A percentile compares a stretch with the other conserved stretches of the same genome.
Conservation (phyloP, 2,888 invertebrate species). For the Nemotelus pantherinus region DNA sequence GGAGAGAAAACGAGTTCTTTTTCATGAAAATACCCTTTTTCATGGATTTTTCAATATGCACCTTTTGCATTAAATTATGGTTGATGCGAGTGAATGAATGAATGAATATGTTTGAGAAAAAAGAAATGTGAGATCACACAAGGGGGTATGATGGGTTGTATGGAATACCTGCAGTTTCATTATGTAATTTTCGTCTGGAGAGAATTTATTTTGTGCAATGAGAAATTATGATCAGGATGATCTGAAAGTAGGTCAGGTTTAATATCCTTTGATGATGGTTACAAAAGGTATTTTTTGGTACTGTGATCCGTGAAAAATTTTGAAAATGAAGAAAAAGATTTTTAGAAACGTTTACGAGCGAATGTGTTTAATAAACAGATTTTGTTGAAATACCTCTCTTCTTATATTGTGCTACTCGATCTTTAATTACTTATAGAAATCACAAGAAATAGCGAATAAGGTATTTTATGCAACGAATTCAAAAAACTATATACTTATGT, state of each 20-base stretch:
- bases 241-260: slow-evolving; percentile 25
- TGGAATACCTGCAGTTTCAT: slow-evolving; percentile 42
- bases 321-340: too few species aligned
- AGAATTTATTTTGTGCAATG: slow-evolving; percentile 8
- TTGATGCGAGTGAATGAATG: not conserved
- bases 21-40: slow-evolving; percentile 36
- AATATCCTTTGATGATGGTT: not conserved
- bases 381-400: too few species aligned
- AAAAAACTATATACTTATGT: too few species aligned
- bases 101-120: not conserved
- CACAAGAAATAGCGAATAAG: too few species aligned
- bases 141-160: slow-evolving; percentile 33
- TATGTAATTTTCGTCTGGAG: slow-evolving; percentile 28
- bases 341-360: too few species aligned
- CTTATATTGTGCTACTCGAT: too few species aligned
- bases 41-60: slow-evolving; percentile 8
- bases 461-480: too few species aligned
- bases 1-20: slow-evolving; percentile 29
- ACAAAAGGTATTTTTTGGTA: too few species aligned
- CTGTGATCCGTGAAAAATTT: too few species aligned
- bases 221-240: slow-evolving; percentile 8
- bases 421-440: too few species aligned
- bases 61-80: slow-evolving; percentile 10
- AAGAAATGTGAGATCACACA: slow-evolving; percentile 31
- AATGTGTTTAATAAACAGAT: too few species aligned